Base-by-base conservation (phyloP, 2,797 vertebrate species). In the Typhlichthys eigenmanni region DNA sequence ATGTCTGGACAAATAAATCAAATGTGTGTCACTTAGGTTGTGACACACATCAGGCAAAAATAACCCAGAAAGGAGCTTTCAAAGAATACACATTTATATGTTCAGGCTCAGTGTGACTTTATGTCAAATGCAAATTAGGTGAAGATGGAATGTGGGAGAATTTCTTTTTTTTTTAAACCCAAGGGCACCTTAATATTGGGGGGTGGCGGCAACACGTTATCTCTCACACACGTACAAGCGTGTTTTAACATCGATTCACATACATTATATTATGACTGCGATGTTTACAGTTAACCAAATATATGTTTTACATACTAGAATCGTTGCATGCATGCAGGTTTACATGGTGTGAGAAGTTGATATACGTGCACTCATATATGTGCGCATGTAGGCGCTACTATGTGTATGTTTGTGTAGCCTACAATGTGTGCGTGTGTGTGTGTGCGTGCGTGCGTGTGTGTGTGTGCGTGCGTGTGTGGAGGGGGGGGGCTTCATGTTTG, bases 41-140 rank as follows among this genome's bases (percentile, higher is more conserved):
- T 66, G 62, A 45, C 68, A 74, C 70, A 78, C 62, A 72, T 38
- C 58, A 62, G 63, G 60, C 65, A 45, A 17, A 48, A 60, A 74
- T 47, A 64, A 29, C 24, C 3, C 58, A 69, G 57, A 52, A 58
- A 72, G 64, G 52, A 24, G 60, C 34, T 80, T 76, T 82, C 74
- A 75, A 62, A 79, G 52, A 64, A 49, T 50, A 62, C 17, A 72
- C 71, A 62, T 69, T 68, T 49, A 81, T 71, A 60, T 50, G 65
- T 68, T n/a, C 7, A 54, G 54, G 66, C 77, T 77, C 64, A 47
- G 61, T 9, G 60, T 4, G 68, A 16, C 76, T 61, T 50, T 10
- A 67, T 69, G 66, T 62, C 65, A 68, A 6, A 4, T 67, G 69
- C 68, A 56, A 59, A 74, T 71, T 69, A 43, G 55, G 48, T 57